Evolutionary conservation across 1,140 invertebrate genomes (phyloP).

Genomic region (Chrysomallon squamiferum): DNA sequence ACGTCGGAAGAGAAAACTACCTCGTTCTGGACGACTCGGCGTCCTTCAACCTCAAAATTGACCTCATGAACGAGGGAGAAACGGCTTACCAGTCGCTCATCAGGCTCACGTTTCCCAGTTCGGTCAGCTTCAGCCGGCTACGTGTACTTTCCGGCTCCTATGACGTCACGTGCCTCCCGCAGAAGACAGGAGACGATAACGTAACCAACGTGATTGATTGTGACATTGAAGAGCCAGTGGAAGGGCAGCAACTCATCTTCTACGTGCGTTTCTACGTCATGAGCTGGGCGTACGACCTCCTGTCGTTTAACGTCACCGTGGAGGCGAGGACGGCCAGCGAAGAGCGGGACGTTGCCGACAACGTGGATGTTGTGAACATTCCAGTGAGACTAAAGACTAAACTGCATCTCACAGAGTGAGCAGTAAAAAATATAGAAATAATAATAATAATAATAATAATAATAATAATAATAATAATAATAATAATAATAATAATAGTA

Average conservation of each 20-base stretch:
- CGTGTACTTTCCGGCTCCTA: background rate
- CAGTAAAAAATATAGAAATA: background rate
- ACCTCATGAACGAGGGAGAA: conserved; percentile 23
- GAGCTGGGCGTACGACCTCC: conserved; percentile 9
- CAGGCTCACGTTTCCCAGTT: conserved; percentile 21
- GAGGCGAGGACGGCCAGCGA: conserved; percentile 17
- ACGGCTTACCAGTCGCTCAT: conserved; percentile 25
- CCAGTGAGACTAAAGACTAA: conserved; percentile 17
- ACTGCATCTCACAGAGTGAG: conserved; percentile 18
- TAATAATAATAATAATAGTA: too few species aligned
- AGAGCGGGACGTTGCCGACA: conserved; percentile 1
- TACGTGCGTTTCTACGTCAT: conserved; percentile 20
- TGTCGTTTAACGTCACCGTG: conserved; percentile 13
- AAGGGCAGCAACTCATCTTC: conserved; percentile 9
- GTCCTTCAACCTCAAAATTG: conserved; percentile 23
- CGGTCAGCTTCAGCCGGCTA: conserved; percentile 14
- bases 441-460: background rate
- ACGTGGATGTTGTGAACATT: conserved; percentile 12
- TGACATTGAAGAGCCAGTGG: conserved; percentile 19
- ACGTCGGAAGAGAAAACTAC: conserved; percentile 1
- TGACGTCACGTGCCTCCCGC: conserved; percentile 7
- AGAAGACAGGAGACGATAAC: conserved; percentile 2
- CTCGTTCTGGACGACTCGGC: conserved; percentile 25
- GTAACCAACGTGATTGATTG: conserved; percentile 4
- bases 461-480: too few species aligned